phyloP scores from a whole-genome alignment of 2,888 invertebrate genomes.

The Drosophila kambysellisi region DNA sequence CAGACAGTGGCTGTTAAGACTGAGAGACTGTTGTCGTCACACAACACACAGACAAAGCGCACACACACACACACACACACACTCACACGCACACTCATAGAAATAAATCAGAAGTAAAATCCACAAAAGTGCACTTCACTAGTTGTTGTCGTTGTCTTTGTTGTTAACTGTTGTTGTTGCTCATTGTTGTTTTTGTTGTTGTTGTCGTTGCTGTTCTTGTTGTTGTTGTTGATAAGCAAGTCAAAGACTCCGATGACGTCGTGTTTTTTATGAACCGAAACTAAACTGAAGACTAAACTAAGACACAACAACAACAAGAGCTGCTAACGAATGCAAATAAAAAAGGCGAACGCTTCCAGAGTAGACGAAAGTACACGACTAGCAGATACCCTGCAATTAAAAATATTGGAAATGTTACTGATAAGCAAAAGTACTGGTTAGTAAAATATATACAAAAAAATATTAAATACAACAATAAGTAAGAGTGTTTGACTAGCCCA shows the following conservation, averaged over 20 bases:
- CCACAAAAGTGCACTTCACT: constrained; percentile 74
- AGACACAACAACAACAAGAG: constrained; percentile 35
- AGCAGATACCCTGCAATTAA: neutral
- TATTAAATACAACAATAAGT: neutral
- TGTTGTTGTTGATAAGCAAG: constrained; percentile 33
- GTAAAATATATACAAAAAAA: neutral
- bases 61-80: constrained; percentile 23
- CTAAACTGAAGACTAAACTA: constrained; percentile 62
- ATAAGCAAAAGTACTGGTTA: neutral
- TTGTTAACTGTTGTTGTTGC: constrained; percentile 16
- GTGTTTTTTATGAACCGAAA: constrained; percentile 66
- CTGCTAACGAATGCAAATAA: constrained; percentile 48
- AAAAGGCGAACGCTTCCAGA: constrained; percentile 31
- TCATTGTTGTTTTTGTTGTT: constrained; percentile 17
- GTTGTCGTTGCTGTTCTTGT: constrained; percentile 12
- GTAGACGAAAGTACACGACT: neutral
- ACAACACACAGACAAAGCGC: constrained; percentile 7
- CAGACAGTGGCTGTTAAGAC: constrained; percentile 48
- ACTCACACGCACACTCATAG: constrained; percentile 12
- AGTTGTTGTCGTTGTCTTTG: constrained; percentile 23
- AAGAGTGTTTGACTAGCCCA: neutral
- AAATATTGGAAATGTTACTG: neutral
- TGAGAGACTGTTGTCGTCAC: constrained; percentile 62
- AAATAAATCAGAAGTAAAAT: constrained; percentile 69
- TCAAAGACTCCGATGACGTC: constrained; percentile 69